These are phyloP conservation scores for Seriola rivoliana DNA, from an alignment of 2,113 vertebrate species.

Conservation along the genomic window DNA sequence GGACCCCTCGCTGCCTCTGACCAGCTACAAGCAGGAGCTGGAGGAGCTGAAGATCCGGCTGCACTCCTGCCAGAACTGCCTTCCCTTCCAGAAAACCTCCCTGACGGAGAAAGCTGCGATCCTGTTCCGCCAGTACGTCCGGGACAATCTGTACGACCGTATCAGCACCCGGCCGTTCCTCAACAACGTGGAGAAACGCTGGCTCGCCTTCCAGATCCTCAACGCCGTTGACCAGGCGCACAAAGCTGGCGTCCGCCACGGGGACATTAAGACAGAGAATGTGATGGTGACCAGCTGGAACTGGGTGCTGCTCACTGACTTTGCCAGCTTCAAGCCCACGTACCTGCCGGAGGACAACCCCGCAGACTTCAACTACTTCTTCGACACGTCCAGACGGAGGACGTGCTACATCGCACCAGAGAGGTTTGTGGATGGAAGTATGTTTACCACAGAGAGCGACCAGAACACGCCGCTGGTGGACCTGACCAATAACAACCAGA, in stretches of 20 bases:
- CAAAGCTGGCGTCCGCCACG: constrained; percentile 94
- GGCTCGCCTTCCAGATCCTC: constrained; percentile 98
- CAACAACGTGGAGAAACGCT: constrained; percentile 96
- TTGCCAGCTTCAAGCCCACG: constrained; percentile 98
- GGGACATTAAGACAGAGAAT: constrained; percentile 98
- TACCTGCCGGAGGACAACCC: constrained; percentile 98
- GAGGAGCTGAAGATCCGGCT: constrained; percentile 96
- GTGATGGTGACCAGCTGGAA: constrained; percentile 99
- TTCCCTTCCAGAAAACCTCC: constrained; percentile 95
- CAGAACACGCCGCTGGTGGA: constrained; percentile 96
- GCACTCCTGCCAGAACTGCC: constrained; percentile 94
- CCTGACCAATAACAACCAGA: constrained; percentile 93
- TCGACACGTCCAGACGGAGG: constrained; percentile 94
- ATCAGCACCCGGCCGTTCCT: constrained; percentile 97
- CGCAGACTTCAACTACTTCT: constrained; percentile 99
- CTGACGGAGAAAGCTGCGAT: constrained; percentile 94
- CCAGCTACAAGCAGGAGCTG: constrained; percentile 96
- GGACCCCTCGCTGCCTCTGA: constrained; percentile 94
- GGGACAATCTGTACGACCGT: constrained; percentile 97
- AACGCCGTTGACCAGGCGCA: constrained; percentile 96
- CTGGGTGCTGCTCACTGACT: constrained; percentile 97
- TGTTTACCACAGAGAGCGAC: constrained; percentile 93
- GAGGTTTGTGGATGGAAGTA: constrained; percentile 95
- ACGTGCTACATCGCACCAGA: constrained; percentile 97
- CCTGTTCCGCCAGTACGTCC: constrained; percentile 94